A percentile compares a stretch with the other conserved stretches of the same genome.
Conservation (phyloP, 1,140 invertebrate species). For the Trichonephila clavata region DNA sequence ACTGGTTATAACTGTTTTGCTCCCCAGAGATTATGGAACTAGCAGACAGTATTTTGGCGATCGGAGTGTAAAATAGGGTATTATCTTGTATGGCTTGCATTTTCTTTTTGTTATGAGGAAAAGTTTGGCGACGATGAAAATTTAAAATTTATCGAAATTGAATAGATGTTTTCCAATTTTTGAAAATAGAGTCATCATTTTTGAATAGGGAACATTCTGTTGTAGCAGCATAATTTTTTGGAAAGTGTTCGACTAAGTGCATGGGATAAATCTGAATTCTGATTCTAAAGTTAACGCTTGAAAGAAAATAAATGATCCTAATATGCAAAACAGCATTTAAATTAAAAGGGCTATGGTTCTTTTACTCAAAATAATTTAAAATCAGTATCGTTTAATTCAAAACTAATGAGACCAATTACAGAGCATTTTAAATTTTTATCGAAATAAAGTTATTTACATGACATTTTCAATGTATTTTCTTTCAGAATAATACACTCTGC, state of each 20-base stretch:
- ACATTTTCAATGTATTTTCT: too few species aligned
- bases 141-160: neutral
- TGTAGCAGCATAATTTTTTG: neutral
- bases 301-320: too few species aligned
- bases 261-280: too few species aligned
- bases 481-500: too few species aligned
- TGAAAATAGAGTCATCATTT: neutral
- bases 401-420: too few species aligned
- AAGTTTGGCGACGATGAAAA: neutral
- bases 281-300: too few species aligned
- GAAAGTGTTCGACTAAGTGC: neutral
- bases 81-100: neutral
- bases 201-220: neutral
- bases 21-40: neutral
- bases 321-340: too few species aligned
- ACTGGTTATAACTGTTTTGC: constrained; percentile 29
- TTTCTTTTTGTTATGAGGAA: neutral
- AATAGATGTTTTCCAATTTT: neutral
- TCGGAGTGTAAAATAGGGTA: neutral
- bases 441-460: too few species aligned
- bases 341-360: too few species aligned
- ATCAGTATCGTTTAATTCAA: too few species aligned
- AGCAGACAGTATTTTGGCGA: neutral
- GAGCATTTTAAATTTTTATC: too few species aligned
- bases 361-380: too few species aligned